These are phyloP conservation scores for Dysmachus trigonus DNA, from an alignment of 2,888 invertebrate species.

Conservation along the genomic window DNA sequence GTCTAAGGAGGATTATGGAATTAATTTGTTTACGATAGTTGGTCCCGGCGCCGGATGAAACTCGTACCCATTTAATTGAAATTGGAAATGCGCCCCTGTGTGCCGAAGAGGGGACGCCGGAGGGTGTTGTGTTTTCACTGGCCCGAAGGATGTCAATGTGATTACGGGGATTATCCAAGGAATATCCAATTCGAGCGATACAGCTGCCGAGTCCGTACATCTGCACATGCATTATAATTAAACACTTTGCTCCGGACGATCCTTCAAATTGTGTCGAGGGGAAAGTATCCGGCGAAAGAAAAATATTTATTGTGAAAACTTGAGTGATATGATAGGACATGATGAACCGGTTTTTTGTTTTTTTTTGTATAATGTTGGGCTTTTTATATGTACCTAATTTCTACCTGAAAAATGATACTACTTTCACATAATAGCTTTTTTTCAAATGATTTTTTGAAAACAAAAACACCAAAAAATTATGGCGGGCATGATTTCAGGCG, in stretches of 20 bases:
- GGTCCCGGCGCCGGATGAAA: constrained; percentile 16
- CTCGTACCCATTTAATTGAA: constrained; percentile 14
- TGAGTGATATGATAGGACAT: background rate
- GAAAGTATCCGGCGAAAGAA: background rate
- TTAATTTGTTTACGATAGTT: constrained; percentile 43
- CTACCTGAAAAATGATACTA: no score
- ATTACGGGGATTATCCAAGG: constrained; percentile 31
- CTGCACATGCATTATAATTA: constrained; percentile 8
- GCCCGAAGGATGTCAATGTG: constrained; percentile 14
- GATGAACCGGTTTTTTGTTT: background rate
- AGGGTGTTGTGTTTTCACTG: background rate
- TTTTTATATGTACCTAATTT: no score
- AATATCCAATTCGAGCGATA: background rate
- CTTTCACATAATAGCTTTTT: no score
- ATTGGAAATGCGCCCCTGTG: background rate
- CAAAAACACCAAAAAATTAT: no score
- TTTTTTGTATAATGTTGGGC: no score
- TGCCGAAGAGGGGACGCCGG: background rate
- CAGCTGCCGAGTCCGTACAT: constrained; percentile 23
- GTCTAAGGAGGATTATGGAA: constrained; percentile 35
- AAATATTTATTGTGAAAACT: background rate
- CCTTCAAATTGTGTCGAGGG: background rate
- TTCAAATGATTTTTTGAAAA: no score
- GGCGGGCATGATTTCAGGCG: no score
- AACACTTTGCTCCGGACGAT: background rate